Evolutionary conservation across 2,888 invertebrate genomes (phyloP), one percentile per base, ranked within the genome.

Genomic region (Brachynemurus nebulosus): DNA sequence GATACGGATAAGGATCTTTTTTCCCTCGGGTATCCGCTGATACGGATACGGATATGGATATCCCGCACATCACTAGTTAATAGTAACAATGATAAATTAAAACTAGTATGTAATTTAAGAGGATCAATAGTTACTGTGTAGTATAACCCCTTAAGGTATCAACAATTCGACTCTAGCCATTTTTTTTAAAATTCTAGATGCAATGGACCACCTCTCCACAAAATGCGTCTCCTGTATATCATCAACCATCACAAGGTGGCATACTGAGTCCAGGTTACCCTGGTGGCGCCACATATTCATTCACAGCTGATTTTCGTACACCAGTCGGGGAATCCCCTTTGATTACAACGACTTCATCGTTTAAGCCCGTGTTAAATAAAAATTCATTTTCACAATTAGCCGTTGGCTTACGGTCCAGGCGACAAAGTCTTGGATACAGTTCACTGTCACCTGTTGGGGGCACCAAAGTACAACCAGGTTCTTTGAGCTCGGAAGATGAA

Each of bases 281-380:
- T 57, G 71, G 76, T 33, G 78, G 80, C 35, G 77, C 84, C 21
- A 85, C 85, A 0, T 86, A 86, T 56, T 85, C 85, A 36, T 85
- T 86, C 62, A 86, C 86, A 2, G 85, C 86, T 0, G 86, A 86
- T 62, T 83, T 86, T 60, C 66, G 86, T 27, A 67, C 83, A 0
- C 67, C 83, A 38, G 44, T 56, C 4, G 72, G 74, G 54, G 71
- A 74, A 7, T 68, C 70, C 16, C 71, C 74, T 0, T 57, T 74
- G 11, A 67, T 74, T 34, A 68, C 71, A 1, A 69, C 72, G 2
- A 61, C 67, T 0, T 69, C 69, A 1, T 68, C 72, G 8, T 75
- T 76, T 55, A 72, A 77, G 55, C 72, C 74, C 0, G 57, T 75
- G 1, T 63, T 71, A 12, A 61, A 73, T 36, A 57, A 53, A 72